Conservation (phyloP, 2,797 vertebrate species). For the Austrolebias charrua region DNA sequence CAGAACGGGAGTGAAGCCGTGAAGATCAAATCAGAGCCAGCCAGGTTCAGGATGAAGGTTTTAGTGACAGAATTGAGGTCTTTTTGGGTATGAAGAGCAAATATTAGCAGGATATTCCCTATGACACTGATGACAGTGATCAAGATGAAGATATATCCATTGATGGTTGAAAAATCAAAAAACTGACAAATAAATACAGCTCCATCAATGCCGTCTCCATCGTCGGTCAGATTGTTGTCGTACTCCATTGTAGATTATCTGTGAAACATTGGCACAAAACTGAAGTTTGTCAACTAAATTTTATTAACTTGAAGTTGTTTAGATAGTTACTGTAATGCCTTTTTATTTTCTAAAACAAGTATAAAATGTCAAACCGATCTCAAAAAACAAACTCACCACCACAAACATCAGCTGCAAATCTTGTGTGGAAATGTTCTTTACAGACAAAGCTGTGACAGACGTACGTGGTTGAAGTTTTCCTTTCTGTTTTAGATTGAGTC, state of each 20-base stretch:
- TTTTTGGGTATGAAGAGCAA: constrained; percentile 47
- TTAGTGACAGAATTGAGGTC: constrained; percentile 67
- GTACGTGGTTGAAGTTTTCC: constrained; percentile 14
- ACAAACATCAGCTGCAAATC: neutral
- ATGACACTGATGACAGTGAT: constrained; percentile 67
- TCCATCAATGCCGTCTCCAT: rapidly evolving
- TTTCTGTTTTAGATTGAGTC: constrained; percentile 34
- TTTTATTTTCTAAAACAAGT: too few species aligned
- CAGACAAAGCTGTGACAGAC: neutral
- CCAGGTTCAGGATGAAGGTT: constrained; percentile 72
- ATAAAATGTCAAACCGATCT: too few species aligned
- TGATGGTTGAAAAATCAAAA: constrained; percentile 10
- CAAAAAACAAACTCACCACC: constrained; percentile 18
- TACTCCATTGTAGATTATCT: constrained; percentile 9
- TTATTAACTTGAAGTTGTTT: too few species aligned
- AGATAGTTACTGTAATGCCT: too few species aligned
- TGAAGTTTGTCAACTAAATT: neutral
- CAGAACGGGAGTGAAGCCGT: constrained; percentile 72
- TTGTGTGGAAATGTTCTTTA: neutral
- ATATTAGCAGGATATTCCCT: constrained; percentile 67
- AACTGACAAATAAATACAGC: rapidly evolving
- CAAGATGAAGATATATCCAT: constrained; percentile 27
- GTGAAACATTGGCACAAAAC: neutral
- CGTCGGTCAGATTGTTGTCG: neutral
- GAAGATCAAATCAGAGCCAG: constrained; percentile 72